phyloP scores from a whole-genome alignment of 2,888 invertebrate genomes.

The Lypha dubia region DNA sequence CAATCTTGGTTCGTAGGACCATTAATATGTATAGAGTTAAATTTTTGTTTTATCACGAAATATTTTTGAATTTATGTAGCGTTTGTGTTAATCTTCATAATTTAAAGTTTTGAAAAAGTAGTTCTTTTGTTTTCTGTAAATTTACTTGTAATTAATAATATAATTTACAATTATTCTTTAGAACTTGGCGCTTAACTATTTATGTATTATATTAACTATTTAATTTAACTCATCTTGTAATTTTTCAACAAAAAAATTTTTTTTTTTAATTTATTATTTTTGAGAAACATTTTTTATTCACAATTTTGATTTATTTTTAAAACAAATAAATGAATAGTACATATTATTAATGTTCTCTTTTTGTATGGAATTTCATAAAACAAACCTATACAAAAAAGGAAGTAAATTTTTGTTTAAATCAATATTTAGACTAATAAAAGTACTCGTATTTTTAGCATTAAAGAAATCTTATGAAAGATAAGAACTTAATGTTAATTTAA shows the following conservation, averaged over 20 bases:
- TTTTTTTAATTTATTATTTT: neutral
- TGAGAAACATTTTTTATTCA: neutral
- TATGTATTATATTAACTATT: too few species aligned
- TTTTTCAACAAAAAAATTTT: neutral
- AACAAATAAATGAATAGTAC: conserved; percentile 64
- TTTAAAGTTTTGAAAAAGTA: too few species aligned
- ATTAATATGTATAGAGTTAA: too few species aligned
- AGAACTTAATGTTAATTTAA: neutral
- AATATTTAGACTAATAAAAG: conserved; percentile 3
- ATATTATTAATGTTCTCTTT: neutral
- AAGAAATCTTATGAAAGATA: neutral
- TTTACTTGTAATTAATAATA: too few species aligned
- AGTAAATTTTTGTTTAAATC: neutral
- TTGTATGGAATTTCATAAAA: neutral
- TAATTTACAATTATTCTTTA: too few species aligned
- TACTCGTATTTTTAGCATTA: neutral
- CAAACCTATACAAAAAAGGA: neutral
- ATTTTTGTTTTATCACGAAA: too few species aligned
- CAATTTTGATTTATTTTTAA: conserved; percentile 64
- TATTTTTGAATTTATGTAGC: too few species aligned
- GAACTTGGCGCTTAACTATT: too few species aligned
- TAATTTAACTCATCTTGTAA: neutral
- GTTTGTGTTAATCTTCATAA: too few species aligned
- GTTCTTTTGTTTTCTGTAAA: too few species aligned
- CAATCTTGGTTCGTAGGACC: too few species aligned